Evolutionary conservation across 2,888 invertebrate species (phyloP).

Genomic region (Polylopha cassiicola): DNA sequence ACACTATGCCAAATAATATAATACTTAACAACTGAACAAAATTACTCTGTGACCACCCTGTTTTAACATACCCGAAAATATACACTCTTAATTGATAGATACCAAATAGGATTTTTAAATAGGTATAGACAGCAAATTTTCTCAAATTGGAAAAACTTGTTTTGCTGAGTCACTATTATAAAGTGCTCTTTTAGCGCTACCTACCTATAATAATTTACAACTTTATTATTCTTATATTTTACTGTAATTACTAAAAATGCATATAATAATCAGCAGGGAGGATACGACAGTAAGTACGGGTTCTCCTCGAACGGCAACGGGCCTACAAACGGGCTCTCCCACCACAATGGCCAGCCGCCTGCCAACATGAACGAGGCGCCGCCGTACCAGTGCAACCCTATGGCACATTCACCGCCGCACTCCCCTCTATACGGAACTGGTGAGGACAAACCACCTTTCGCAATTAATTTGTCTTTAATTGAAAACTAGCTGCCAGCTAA

Average conservation of each 20-base stretch:
- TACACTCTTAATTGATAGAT: no score
- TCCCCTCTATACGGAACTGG: conserved; percentile 77
- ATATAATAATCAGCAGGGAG: conserved; percentile 71
- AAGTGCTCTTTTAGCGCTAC: conserved; percentile 7
- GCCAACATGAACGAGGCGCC: conserved; percentile 49
- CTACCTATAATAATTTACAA: conserved; percentile 9
- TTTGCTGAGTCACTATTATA: no score
- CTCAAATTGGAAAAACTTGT: no score
- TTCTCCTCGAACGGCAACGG: conserved; percentile 72
- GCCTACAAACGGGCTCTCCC: conserved; percentile 40
- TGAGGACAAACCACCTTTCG: conserved; percentile 25
- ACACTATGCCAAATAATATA: no score
- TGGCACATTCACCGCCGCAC: conserved; percentile 69
- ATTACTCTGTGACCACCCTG: no score
- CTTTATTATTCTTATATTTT: conserved; percentile 7
- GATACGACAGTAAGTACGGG: conserved; percentile 80
- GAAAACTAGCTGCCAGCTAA: no score
- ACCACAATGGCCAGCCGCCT: conserved; percentile 42
- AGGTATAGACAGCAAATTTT: no score
- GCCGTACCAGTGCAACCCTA: conserved; percentile 56
- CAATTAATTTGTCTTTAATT: conserved; percentile 8
- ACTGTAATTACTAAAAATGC: conserved; percentile 41
- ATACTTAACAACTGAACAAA: no score
- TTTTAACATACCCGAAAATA: no score
- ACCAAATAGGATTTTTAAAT: no score